Evolutionary conservation across 2,888 invertebrate genomes (phyloP), one percentile per base, ranked within the genome.

Genomic region (Pegoplata infirma): DNA sequence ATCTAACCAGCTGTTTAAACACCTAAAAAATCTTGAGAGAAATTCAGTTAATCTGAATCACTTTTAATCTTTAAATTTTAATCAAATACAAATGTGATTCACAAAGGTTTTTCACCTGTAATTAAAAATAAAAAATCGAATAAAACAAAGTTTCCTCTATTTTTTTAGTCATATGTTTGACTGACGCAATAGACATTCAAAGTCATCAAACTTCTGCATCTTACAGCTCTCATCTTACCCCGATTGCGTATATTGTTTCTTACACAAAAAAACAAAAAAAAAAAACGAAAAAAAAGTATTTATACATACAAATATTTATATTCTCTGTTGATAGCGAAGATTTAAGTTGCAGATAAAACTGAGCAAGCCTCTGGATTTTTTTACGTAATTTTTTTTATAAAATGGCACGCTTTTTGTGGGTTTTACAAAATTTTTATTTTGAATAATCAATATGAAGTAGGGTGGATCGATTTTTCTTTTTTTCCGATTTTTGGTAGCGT

Each of bases 121-220:
- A 49, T 49, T 49, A 49, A 49, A 40, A 3, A 40, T 19, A 7
- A 23, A 49, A 49, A n/a, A 19, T 5, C 5, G 3, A 10, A 19
- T 4, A 47, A 47, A 17, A 47, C n/a, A 47, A 47, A 49, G 1
- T 7, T 49, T 49, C 21, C 7, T 49, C 19, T 17, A 21, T 49
- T 49, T 46, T 23, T 75, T 63, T 55, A 68, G 63, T 75, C 63
- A 75, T 75, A 49, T 68, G 25, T 8, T 40, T 19, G 19, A 56
- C 40, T 67, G 71, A 75, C 79, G 79, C 72, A 79, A 71, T 47
- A 23, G 51, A 63, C 36, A 67, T 58, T 63, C 75, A 75, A 75
- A 79, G 71, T 79, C 79, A 79, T 79, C 75, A 79, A 56, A 67
- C 47, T 53, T 72, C 66, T 75, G 71, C 61, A 67, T 56, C 36